Percentiles rank a stretch among this genome's conserved stretches.
Conservation (phyloP, 2,113 vertebrate species). For the Hirundichthys speculiger region DNA sequence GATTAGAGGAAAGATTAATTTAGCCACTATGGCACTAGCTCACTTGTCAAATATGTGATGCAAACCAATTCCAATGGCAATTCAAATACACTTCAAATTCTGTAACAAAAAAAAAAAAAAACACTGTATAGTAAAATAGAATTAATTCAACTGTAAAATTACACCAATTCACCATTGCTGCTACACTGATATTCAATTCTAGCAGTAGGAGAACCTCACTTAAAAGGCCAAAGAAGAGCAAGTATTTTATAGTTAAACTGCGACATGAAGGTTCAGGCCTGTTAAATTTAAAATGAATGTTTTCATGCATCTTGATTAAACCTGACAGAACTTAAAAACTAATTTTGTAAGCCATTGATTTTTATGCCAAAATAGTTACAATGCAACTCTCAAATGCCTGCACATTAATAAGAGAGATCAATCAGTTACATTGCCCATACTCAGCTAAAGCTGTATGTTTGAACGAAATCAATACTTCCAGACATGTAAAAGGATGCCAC, state of each 20-base stretch:
- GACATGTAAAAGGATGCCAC: constrained; percentile 36
- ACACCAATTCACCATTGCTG: background rate
- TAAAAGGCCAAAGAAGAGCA: background rate
- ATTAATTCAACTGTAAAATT: no score
- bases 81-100: no score
- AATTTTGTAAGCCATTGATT: constrained; percentile 53
- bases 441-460: constrained; percentile 25
- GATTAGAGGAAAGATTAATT: no score
- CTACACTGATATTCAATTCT: background rate
- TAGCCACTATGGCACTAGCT: no score
- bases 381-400: constrained; percentile 47
- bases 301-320: constrained; percentile 49
- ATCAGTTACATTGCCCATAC: constrained; percentile 22
- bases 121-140: no score
- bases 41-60: no score
- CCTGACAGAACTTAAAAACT: constrained; percentile 47
- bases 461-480: constrained; percentile 37
- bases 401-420: constrained; percentile 43
- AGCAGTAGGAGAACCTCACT: background rate
- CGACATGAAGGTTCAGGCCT: constrained; percentile 19
- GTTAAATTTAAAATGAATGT: constrained; percentile 25
- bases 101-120: no score
- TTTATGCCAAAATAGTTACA: constrained; percentile 43
- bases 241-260: constrained; percentile 6
- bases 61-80: no score